phyloP scores from a whole-genome alignment of 2,113 vertebrate species.

The Pangasianodon hypophthalmus region DNA sequence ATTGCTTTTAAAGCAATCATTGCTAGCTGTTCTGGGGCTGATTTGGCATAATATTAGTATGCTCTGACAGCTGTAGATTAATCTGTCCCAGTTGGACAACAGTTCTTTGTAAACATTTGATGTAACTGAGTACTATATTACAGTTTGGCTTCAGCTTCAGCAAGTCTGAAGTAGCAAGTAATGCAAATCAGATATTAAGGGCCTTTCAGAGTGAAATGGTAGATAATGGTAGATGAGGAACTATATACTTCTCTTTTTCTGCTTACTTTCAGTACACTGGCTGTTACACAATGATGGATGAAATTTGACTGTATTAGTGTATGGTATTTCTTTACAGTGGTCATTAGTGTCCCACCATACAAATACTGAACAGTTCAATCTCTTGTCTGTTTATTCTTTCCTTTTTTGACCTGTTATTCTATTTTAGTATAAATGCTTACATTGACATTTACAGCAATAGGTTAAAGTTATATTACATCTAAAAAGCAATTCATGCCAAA shows the following conservation, averaged over 20 bases:
- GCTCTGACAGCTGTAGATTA: conserved; percentile 8
- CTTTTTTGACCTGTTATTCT: not conserved
- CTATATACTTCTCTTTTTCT: not conserved
- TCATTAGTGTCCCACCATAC: not conserved
- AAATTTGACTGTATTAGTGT: not conserved
- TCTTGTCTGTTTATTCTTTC: not conserved
- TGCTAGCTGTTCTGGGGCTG: not conserved
- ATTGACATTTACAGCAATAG: not conserved
- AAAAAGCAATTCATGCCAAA: not conserved
- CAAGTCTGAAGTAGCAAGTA: not conserved
- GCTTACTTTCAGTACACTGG: not conserved
- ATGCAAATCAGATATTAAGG: conserved; percentile 1
- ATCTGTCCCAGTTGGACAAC: conserved; percentile 11
- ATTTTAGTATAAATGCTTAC: not conserved
- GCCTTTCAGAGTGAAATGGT: not conserved
- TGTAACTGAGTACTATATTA: not conserved
- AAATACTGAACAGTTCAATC: not conserved
- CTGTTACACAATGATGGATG: not conserved
- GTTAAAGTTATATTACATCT: conserved; percentile 14
- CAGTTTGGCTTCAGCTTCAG: not conserved
- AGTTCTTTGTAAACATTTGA: conserved; percentile 20
- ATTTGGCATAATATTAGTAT: not conserved
- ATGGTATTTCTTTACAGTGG: not conserved
- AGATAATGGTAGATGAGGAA: not conserved
- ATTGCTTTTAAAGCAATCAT: conserved; percentile 19